phyloP scores from a whole-genome alignment of 2,888 invertebrate genomes.

The Pseudococcus longispinus region DNA sequence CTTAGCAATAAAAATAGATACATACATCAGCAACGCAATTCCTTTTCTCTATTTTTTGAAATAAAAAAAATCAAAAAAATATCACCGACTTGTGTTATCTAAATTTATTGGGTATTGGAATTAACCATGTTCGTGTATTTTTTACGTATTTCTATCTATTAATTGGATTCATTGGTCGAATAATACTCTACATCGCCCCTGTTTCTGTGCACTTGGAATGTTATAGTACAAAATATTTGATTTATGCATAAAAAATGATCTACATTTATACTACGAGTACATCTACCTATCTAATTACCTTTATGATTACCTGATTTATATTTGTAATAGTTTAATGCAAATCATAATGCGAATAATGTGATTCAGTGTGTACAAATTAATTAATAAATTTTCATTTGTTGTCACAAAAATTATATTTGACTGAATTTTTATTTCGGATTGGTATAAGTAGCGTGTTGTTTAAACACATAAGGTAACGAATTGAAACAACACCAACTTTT shows the following conservation, averaged over 20 bases:
- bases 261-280: not conserved
- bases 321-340: not conserved
- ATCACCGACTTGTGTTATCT: too few relatives aligned
- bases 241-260: not conserved
- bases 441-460: too few relatives aligned
- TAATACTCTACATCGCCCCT: too few relatives aligned
- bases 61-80: too few relatives aligned
- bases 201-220: not conserved
- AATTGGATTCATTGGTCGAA: too few relatives aligned
- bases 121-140: not conserved
- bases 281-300: not conserved
- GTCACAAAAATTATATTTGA: not conserved
- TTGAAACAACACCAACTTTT: too few relatives aligned
- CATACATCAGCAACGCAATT: too few relatives aligned
- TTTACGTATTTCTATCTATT: not conserved
- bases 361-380: slow-evolving; percentile 17
- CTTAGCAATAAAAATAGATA: too few relatives aligned
- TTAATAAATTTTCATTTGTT: slow-evolving; percentile 31
- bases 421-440: not conserved
- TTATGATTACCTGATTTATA: slow-evolving; percentile 5
- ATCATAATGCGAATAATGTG: not conserved
- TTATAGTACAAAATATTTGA: not conserved
- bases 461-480: too few relatives aligned
- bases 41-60: too few relatives aligned
- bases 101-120: too few relatives aligned